Percentiles rank a stretch among this genome's conserved stretches.
These are phyloP conservation scores for Boulengeromyrus knoepffleri DNA, from an alignment of 2,113 vertebrate genomes.

Conservation along the genomic window DNA sequence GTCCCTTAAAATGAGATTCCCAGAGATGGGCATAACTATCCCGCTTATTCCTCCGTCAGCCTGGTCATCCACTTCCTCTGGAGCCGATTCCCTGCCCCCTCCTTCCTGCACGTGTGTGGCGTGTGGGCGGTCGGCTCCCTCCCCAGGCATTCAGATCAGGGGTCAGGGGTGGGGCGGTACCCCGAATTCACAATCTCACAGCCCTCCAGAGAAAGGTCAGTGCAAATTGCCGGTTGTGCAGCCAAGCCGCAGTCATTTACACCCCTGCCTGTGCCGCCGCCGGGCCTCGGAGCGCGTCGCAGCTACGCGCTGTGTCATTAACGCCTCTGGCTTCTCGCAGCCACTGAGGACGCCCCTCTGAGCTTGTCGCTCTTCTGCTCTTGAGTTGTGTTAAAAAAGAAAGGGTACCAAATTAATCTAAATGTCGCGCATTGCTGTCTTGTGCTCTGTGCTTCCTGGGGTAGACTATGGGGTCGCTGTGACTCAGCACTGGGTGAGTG, in stretches of 20 bases:
- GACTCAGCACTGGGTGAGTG: background rate
- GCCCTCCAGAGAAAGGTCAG: conserved; percentile 10
- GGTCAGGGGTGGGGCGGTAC: background rate
- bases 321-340: background rate
- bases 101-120: background rate
- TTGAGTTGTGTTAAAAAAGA: background rate
- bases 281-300: background rate
- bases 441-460: background rate
- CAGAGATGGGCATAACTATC: too few species aligned
- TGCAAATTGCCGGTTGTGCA: background rate
- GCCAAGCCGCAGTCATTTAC: background rate
- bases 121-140: background rate
- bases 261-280: background rate
- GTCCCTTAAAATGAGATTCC: background rate
- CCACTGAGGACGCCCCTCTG: background rate
- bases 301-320: background rate
- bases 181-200: background rate
- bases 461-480: background rate
- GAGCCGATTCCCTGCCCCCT: background rate
- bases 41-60: background rate
- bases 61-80: background rate
- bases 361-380: background rate
- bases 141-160: background rate
- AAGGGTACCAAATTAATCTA: background rate
- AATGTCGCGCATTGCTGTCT: background rate